phyloP scores from a whole-genome alignment of 1,140 invertebrate species.

The Trichomalopsis sarcophagae region DNA sequence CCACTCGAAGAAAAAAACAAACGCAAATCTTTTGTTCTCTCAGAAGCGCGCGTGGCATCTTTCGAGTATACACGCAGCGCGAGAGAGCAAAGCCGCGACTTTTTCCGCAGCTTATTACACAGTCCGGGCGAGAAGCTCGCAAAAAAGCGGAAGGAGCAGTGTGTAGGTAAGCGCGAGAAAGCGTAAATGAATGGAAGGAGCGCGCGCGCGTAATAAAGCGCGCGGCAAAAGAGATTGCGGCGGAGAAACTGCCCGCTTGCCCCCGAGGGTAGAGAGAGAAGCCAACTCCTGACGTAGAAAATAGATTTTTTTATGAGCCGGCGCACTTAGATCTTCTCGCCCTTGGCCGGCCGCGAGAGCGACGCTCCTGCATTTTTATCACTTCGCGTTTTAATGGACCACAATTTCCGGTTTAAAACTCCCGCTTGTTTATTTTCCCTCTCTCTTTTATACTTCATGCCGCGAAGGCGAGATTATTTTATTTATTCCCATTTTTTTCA shows the following conservation, averaged over 20 bases:
- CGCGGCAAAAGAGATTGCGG: constrained; percentile 60
- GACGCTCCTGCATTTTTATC: constrained; percentile 1
- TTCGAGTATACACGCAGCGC: neutral
- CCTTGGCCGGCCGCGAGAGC: no score
- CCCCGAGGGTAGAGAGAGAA: neutral
- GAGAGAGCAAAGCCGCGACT: neutral
- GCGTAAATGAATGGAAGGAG: constrained; percentile 63
- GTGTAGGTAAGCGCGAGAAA: constrained; percentile 32
- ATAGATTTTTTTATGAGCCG: constrained; percentile 23
- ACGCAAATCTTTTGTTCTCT: neutral
- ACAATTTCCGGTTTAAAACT: constrained; percentile 4
- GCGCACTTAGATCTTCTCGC: neutral
- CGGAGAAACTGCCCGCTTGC: constrained; percentile 33
- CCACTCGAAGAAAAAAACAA: no score
- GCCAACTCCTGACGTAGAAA: constrained; percentile 36
- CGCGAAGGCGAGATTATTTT: neutral
- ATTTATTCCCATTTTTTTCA: neutral
- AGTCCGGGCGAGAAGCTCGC: neutral
- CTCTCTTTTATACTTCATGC: neutral
- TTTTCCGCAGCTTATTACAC: neutral
- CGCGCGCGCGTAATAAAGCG: constrained; percentile 62
- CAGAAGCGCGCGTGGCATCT: neutral
- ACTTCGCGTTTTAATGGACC: neutral
- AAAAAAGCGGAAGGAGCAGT: neutral
- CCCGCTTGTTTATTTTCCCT: no score